phyloP scores from a whole-genome alignment of 2,888 invertebrate genomes.

The Coleophora flavipennella region DNA sequence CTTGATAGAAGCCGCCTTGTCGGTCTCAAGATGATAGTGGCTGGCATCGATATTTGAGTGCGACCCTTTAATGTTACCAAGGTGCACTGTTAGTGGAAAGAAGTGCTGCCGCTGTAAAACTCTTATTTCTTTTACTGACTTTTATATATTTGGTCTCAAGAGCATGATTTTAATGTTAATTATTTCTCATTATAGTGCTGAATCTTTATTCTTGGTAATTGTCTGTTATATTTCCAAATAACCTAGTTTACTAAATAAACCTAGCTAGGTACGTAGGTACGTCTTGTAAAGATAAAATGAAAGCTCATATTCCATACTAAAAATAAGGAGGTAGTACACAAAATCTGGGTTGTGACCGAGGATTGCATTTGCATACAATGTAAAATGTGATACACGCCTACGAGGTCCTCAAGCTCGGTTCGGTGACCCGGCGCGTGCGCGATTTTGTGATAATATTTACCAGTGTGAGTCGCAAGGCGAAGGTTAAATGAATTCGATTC shows the following conservation, averaged over 20 bases:
- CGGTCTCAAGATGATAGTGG: no score
- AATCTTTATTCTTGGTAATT: not conserved
- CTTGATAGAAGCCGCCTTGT: no score
- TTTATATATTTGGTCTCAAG: no score
- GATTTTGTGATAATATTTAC: slow-evolving; percentile 12
- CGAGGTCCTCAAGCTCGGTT: slow-evolving; percentile 13
- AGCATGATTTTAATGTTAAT: no score
- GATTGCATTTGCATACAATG: slow-evolving; percentile 33
- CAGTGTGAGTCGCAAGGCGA: slow-evolving; percentile 16
- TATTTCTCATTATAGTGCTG: not conserved
- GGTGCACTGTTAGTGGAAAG: no score
- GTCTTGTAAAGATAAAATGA: no score
- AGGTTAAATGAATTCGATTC: no score
- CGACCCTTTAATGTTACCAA: no score
- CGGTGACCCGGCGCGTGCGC: slow-evolving; percentile 16
- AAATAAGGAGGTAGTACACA: slow-evolving; percentile 9
- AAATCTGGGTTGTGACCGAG: slow-evolving; percentile 13
- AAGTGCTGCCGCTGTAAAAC: no score
- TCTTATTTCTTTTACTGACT: no score
- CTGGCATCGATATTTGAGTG: no score
- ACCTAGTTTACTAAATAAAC: not conserved
- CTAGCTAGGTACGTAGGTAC: not conserved
- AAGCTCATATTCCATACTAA: slow-evolving; percentile 2
- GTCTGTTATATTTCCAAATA: not conserved
- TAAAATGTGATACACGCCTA: slow-evolving; percentile 16